A percentile compares a stretch with the other conserved stretches of the same genome.
Conservation (phyloP, 2,888 invertebrate genomes). For the Eupelmus urozonus region DNA sequence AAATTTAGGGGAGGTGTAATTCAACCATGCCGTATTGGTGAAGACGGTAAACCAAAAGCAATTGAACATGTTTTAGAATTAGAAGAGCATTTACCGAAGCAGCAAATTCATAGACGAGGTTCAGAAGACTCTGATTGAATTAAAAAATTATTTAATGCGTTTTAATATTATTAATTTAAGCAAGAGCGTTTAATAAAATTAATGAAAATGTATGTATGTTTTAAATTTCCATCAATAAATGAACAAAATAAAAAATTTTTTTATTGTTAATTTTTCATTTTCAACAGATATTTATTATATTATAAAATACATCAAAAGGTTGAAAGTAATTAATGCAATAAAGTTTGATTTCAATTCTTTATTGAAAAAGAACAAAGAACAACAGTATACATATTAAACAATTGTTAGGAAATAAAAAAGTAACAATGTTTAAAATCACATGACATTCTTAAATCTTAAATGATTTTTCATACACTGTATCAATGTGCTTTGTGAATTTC, state of each 20-base stretch:
- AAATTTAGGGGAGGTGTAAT: conserved; percentile 84
- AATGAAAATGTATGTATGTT: not conserved
- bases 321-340: not conserved
- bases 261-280: not conserved
- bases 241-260: not conserved
- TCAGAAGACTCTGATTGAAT: conserved; percentile 53
- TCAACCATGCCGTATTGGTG: conserved; percentile 91
- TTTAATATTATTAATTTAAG: conserved; percentile 11
- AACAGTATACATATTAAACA: conserved; percentile 77
- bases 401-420: conserved; percentile 77
- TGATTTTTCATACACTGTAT: conserved; percentile 72
- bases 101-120: conserved; percentile 72
- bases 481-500: conserved; percentile 76
- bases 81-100: conserved; percentile 83
- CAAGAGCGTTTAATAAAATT: conserved; percentile 4
- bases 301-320: not conserved
- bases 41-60: conserved; percentile 93
- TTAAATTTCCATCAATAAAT: conserved; percentile 1
- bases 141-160: not conserved
- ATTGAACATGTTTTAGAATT: conserved; percentile 92
- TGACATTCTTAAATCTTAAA: conserved; percentile 74
- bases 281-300: not conserved
- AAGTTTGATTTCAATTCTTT: conserved; percentile 68
- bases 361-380: conserved; percentile 77
- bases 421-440: conserved; percentile 78